Base-by-base conservation (phyloP, 1,140 invertebrate species). In the Amyelois transitella region DNA sequence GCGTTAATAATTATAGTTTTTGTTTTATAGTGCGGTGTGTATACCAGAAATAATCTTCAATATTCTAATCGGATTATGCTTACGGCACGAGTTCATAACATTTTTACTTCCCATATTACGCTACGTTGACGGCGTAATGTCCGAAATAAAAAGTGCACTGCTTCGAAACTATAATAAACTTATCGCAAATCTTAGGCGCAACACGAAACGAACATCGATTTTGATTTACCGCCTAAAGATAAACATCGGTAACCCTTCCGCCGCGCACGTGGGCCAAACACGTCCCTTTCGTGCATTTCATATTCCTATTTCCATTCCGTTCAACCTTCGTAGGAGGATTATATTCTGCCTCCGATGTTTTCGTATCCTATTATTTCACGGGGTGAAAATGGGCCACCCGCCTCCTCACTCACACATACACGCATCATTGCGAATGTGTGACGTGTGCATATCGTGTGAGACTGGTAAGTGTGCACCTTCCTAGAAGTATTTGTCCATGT, bases 371-470 rank as follows among this genome's bases (percentile, higher is more conserved):
- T 88, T 88, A 88, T 88, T 85, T 85, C 80, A 75, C 81, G 63
- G 82, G 80, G 85, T 88, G 85, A 86, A 85, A 88, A 85, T 86
- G 72, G 80, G 78, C 81, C 86, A 84, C 88, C 88, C 88, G 77
- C 84, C 82, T 69, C 77, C 80, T 75, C 76, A 79, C 78, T 69
- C 75, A 77, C 77, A 67, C 71, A 77, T 38, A 43, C 10, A 58
- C 50, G 38, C 48, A 19, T n/a, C 20, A 10, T 48, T 19, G 20
- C 45, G 45, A 20, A 48, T 48, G 45, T 20, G 45, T 48, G 19
- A 48, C 45, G 45, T 48, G 14, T 48, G 20, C n/a, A 20, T 19
- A 20, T 22, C 0, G 18, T 22, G 20, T 22, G n/a, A n/a, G n/a
- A 21, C 43, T 32, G 6, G 69, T 77, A 66, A 76, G 64, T 18